Evolutionary conservation across 2,888 invertebrate genomes (phyloP).

Genomic region (Clitarchus hookeri): DNA sequence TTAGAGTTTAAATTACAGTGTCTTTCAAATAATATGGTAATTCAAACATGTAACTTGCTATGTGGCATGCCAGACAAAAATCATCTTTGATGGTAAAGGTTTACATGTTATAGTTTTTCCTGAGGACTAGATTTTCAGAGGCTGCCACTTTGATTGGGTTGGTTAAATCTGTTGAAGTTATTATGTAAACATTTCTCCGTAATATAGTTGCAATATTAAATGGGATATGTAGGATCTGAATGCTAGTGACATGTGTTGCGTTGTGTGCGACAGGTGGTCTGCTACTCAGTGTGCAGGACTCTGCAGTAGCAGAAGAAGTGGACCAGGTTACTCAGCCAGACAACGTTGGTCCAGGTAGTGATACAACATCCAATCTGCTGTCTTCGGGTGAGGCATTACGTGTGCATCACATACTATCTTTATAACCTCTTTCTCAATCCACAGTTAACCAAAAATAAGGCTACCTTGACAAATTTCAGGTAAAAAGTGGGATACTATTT

Average conservation of each 20-base stretch:
- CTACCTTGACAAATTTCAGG: neutral
- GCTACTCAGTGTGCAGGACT: conserved; percentile 77
- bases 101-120: too few relatives aligned
- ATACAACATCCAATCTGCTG: conserved; percentile 64
- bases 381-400: conserved; percentile 67
- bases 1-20: too few relatives aligned
- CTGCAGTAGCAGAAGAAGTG: conserved; percentile 74
- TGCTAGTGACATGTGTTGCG: neutral
- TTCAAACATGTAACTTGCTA: too few relatives aligned
- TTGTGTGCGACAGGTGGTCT: conserved; percentile 63
- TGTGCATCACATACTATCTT: neutral
- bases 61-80: too few relatives aligned
- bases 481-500: too few relatives aligned
- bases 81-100: too few relatives aligned
- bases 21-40: too few relatives aligned
- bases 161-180: neutral
- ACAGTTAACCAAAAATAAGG: neutral
- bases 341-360: conserved; percentile 53
- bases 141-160: too few relatives aligned
- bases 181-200: too few relatives aligned
- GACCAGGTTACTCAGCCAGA: conserved; percentile 65
- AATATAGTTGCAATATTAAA: too few relatives aligned
- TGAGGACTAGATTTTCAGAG: too few relatives aligned
- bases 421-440: neutral
- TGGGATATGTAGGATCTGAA: too few relatives aligned